Percentiles rank a stretch among this genome's conserved stretches.
phyloP scores from a whole-genome alignment of 2,113 vertebrate species.

The Recurvirostra avosetta region DNA sequence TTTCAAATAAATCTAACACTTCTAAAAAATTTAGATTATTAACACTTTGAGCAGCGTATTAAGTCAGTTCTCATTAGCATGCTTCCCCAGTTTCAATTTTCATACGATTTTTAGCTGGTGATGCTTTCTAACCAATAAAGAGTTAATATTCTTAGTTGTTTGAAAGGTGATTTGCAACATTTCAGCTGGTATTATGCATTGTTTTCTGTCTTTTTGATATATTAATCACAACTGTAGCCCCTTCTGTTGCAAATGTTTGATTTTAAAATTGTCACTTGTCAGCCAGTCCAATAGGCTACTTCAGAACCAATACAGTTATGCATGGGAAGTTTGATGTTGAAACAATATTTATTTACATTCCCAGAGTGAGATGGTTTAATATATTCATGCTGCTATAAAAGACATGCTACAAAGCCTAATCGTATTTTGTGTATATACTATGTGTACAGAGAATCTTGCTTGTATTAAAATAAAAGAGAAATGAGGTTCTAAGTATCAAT shows the following conservation, averaged over 20 bases:
- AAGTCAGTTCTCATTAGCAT: slow-evolving; percentile 12
- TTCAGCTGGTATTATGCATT: slow-evolving; percentile 23
- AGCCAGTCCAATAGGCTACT: slow-evolving; percentile 27
- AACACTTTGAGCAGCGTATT: neutral
- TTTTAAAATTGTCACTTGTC: slow-evolving; percentile 40
- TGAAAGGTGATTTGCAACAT: slow-evolving; percentile 37
- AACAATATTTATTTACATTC: slow-evolving; percentile 62
- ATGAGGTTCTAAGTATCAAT: slow-evolving; percentile 56
- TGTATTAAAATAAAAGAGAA: slow-evolving; percentile 61
- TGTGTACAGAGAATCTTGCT: slow-evolving; percentile 62
- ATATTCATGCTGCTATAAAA: slow-evolving; percentile 56
- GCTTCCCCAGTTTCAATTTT: slow-evolving; percentile 1
- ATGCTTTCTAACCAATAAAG: slow-evolving; percentile 23
- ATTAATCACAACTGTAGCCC: slow-evolving; percentile 36
- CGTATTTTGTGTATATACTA: slow-evolving; percentile 64
- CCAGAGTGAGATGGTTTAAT: slow-evolving; percentile 54
- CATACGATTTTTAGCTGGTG: neutral
- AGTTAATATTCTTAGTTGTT: slow-evolving; percentile 3
- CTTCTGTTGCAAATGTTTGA: slow-evolving; percentile 38
- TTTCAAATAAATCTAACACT: neutral
- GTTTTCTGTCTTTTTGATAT: slow-evolving; percentile 41
- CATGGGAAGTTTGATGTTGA: slow-evolving; percentile 59
- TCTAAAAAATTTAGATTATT: neutral
- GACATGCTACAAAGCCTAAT: slow-evolving; percentile 57
- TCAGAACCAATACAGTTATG: slow-evolving; percentile 54